Evolutionary conservation across 2,888 invertebrate genomes (phyloP).

Genomic region (Lasioglossum pauxillum): DNA sequence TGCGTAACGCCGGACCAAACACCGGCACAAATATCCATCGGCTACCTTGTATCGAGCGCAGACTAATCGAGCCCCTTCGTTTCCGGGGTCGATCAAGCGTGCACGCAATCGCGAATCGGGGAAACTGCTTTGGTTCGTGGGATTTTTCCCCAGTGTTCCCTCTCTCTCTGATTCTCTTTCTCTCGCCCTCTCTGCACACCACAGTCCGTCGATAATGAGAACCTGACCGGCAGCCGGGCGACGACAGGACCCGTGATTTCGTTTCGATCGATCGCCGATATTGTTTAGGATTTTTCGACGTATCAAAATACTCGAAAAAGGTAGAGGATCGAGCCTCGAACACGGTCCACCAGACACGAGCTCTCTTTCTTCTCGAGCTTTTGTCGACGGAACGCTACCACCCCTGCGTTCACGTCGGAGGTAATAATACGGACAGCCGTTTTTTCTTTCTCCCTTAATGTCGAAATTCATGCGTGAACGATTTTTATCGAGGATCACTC

Average conservation of each 20-base stretch:
- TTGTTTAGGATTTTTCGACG: conserved; percentile 21
- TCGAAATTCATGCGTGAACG: conserved; percentile 50
- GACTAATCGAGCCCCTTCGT: conserved; percentile 57
- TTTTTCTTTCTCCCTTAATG: conserved; percentile 28
- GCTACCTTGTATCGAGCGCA: conserved; percentile 47
- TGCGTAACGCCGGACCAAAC: conserved; percentile 64
- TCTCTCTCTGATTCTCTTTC: conserved; percentile 5
- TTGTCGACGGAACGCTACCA: background rate
- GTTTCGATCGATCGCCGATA: conserved; percentile 14
- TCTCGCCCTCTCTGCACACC: background rate
- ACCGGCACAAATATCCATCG: conserved; percentile 66
- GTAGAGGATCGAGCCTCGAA: background rate
- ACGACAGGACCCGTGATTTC: conserved; percentile 33
- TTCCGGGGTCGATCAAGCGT: conserved; percentile 62
- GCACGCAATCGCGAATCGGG: conserved; percentile 54
- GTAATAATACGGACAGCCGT: conserved; percentile 20
- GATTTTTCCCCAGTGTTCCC: conserved; percentile 20
- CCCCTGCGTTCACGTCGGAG: background rate
- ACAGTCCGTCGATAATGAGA: conserved; percentile 38
- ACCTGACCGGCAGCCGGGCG: background rate
- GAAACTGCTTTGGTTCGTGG: conserved; percentile 29
- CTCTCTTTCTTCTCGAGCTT: background rate
- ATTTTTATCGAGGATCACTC: conserved; percentile 43
- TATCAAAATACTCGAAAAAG: background rate
- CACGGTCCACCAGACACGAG: background rate